phyloP scores from a whole-genome alignment of 2,888 invertebrate species.

The Aelia acuminata region DNA sequence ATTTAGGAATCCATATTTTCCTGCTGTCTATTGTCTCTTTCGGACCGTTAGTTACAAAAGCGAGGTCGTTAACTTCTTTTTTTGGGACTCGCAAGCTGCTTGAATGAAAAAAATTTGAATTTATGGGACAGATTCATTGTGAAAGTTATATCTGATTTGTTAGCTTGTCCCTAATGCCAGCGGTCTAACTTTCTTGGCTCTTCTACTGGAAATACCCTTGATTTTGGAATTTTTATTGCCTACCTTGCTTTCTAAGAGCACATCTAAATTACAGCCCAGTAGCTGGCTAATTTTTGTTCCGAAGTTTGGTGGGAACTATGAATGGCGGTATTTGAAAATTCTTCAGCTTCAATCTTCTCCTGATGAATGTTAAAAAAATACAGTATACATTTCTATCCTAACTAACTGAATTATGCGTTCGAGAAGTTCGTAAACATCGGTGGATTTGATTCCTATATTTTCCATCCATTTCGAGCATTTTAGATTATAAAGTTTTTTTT shows the following conservation, averaged over 20 bases:
- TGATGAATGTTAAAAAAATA: not conserved
- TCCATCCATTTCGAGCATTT: too few species aligned
- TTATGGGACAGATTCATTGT: conserved; percentile 35
- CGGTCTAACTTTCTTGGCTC: conserved; percentile 18
- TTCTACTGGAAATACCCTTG: conserved; percentile 10
- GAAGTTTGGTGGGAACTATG: not conserved
- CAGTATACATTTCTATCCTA: not conserved
- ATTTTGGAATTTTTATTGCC: conserved; percentile 24
- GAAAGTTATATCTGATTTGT: conserved; percentile 38
- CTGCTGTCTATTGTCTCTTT: not conserved
- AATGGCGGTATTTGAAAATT: not conserved
- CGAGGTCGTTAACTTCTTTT: not conserved
- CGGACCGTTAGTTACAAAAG: not conserved
- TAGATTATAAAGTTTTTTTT: too few species aligned
- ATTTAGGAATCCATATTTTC: not conserved
- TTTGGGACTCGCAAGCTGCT: not conserved
- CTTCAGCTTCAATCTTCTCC: not conserved
- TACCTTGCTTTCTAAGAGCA: conserved; percentile 8
- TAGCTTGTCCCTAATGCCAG: conserved; percentile 13
- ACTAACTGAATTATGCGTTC: too few species aligned
- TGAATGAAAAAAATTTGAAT: conserved; percentile 31
- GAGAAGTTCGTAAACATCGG: too few species aligned
- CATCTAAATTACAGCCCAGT: not conserved
- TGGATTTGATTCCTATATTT: too few species aligned
- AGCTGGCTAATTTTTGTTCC: not conserved